phyloP scores from a whole-genome alignment of 1,140 invertebrate species.

The Drosophila pandora region DNA sequence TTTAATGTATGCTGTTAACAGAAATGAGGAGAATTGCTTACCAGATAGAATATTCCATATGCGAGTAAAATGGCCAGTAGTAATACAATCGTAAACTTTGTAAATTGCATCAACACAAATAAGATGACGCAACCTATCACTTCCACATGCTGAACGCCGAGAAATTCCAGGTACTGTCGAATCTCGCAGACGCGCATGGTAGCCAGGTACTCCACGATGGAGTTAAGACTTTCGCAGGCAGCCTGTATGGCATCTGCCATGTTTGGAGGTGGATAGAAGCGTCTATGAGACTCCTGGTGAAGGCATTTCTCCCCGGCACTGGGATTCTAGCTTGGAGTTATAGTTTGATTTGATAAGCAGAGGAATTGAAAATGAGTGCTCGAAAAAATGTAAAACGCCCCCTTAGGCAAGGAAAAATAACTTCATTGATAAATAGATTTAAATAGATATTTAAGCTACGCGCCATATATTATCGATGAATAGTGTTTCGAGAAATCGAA shows the following conservation, averaged over 20 bases:
- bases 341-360: slow-evolving; percentile 6
- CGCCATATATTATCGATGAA: not conserved
- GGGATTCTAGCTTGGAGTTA: not conserved
- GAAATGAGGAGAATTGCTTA: slow-evolving; percentile 14
- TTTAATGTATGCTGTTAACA: not conserved
- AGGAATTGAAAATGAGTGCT: not conserved
- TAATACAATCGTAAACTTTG: slow-evolving; percentile 56
- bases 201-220: slow-evolving; percentile 26
- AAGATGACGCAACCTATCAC: slow-evolving; percentile 41
- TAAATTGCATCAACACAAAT: slow-evolving; percentile 60
- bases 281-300: not conserved
- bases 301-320: slow-evolving; percentile 26
- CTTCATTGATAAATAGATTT: not conserved
- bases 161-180: slow-evolving; percentile 50
- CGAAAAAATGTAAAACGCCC: too few species aligned
- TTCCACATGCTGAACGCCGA: slow-evolving; percentile 53
- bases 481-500: not conserved
- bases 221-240: slow-evolving; percentile 3
- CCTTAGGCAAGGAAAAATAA: too few species aligned
- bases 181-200: slow-evolving; percentile 37
- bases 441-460: not conserved
- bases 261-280: slow-evolving; percentile 26
- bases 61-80: slow-evolving; percentile 48
- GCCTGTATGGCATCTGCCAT: slow-evolving; percentile 32
- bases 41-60: slow-evolving; percentile 62